Base-by-base conservation (phyloP, 2,888 invertebrate genomes). In the Drosophila villosipedis region DNA sequence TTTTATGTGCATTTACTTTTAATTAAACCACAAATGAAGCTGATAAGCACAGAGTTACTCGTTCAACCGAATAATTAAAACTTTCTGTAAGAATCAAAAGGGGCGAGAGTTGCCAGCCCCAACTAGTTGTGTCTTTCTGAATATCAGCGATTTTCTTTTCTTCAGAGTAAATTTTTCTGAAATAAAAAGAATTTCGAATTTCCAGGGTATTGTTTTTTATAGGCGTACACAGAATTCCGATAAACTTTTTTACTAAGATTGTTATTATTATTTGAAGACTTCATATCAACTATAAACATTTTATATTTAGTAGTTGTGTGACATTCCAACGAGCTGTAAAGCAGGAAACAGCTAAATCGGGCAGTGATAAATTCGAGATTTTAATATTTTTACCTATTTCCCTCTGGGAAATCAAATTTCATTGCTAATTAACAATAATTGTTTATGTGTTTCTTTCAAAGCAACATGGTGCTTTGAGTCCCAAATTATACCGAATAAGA, bases 1-100 rank as follows among this genome's bases (percentile, higher is more conserved):
- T 65, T 73, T 76, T 66, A 73, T 35, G 28, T 39, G 47, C 66
- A 55, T 70, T 76, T 70, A 76, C 78, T 68, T 73, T 73, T 68
- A 82, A 76, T 82, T 82, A 70, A 66, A 59, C 33, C 19, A n/a
- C 19, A 39, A 37, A n/a, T 37, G 31, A 28, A 47, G 47, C 41
- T 10, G 19, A 10, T 1, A 7, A 22, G 14, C n/a, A 0, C 25
- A 28, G 10, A 25, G 22, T 25, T 37, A 19, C 25, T 19, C 25
- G 19, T 2, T 28, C 19, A 22, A 19, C 5, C 49, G 14, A 25
- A 28, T 2, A 25, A n/a, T 33, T 1, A 33, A n/a, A 14, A 33
- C 4, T 7, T 19, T 19, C 47, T 3, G 5, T 25, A 25, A 6
- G 3, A 30, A 5, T 10, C 47, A 47, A 1, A 4, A 4, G 4